phyloP scores from a whole-genome alignment of 1,140 invertebrate genomes.

The Wasmannia auropunctata region DNA sequence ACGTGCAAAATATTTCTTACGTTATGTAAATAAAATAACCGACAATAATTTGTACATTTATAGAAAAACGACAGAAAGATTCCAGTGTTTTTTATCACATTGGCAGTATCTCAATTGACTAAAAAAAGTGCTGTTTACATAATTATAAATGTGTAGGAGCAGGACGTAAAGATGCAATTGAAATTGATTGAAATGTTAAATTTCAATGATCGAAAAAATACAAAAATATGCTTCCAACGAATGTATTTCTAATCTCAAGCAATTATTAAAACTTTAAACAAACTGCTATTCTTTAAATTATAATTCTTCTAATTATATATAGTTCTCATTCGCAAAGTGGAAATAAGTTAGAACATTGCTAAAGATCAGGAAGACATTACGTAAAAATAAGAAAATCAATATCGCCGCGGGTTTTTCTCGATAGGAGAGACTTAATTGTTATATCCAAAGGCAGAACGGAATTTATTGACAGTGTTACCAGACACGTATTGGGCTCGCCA shows the following conservation, averaged over 20 bases:
- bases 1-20: neutral
- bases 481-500: neutral
- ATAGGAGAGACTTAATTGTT: neutral
- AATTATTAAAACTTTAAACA: no score
- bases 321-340: no score
- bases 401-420: neutral
- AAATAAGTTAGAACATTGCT: neutral
- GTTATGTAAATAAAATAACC: neutral
- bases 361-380: neutral
- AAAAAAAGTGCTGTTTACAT: neutral
- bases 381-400: neutral
- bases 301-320: no score
- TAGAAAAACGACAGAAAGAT: neutral
- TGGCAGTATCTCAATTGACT: neutral
- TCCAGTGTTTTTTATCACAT: neutral
- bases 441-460: neutral
- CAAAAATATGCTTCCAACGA: neutral
- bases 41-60: neutral
- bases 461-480: neutral
- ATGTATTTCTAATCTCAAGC: neutral
- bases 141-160: neutral
- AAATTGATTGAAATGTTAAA: no score
- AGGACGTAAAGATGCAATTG: neutral
- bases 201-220: neutral
- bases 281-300: no score